A percentile compares a stretch with the other conserved stretches of the same genome.
Conservation (phyloP, 1,140 invertebrate species). For the Neuroterus valhalla region DNA sequence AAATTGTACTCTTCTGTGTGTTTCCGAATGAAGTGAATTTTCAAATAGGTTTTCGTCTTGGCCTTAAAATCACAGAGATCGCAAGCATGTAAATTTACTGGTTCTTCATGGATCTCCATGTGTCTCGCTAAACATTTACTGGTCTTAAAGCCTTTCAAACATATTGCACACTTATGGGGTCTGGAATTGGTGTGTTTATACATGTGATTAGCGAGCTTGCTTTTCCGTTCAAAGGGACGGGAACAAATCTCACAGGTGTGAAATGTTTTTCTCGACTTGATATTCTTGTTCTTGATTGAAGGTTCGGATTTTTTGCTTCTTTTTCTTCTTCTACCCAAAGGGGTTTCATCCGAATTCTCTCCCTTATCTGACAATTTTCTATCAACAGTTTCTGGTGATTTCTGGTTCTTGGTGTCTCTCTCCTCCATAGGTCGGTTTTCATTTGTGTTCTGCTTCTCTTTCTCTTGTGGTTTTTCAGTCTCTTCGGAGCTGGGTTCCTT, state of each 20-base stretch:
- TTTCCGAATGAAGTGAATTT: slow-evolving; percentile 75
- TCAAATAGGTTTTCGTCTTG: slow-evolving; percentile 70
- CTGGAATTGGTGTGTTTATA: slow-evolving; percentile 69
- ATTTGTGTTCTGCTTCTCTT: not conserved
- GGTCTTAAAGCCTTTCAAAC: slow-evolving; percentile 74
- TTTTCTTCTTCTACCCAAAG: slow-evolving; percentile 37
- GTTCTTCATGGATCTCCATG: slow-evolving; percentile 72
- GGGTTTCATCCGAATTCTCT: slow-evolving; percentile 42
- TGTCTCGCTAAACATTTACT: slow-evolving; percentile 72
- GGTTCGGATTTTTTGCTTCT: too few species aligned
- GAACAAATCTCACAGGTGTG: slow-evolving; percentile 67
- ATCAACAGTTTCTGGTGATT: slow-evolving; percentile 5
- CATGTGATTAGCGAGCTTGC: slow-evolving; percentile 66
- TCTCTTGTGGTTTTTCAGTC: not conserved
- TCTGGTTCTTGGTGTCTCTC: not conserved
- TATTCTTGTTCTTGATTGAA: slow-evolving; percentile 29
- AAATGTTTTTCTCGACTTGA: slow-evolving; percentile 38
- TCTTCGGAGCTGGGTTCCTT: slow-evolving; percentile 54
- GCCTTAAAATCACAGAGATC: slow-evolving; percentile 68
- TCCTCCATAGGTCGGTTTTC: not conserved
- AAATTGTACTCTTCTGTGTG: slow-evolving; percentile 75
- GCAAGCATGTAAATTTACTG: slow-evolving; percentile 56
- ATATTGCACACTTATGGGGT: slow-evolving; percentile 73
- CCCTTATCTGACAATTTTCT: not conserved
- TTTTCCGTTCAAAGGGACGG: slow-evolving; percentile 61